Evolutionary conservation across 2,888 invertebrate species (phyloP), one percentile per base, ranked within the genome.

Genomic region (Orchesellides sinensis): DNA sequence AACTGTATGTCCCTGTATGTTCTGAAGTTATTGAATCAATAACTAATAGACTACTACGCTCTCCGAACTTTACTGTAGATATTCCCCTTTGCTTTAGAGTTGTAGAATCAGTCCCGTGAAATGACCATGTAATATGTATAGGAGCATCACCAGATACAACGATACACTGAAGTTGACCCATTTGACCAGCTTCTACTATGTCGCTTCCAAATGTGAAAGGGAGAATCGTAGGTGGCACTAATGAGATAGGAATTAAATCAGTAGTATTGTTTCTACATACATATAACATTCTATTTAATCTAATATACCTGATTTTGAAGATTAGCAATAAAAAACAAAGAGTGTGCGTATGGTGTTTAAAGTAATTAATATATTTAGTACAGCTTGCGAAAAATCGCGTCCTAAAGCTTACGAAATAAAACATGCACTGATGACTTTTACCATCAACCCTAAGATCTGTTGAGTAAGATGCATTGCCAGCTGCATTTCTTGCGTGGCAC

Each of bases 141-240:
- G 96, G 96, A 88, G 93, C 92, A 90, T 96, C 96, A 83, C 96
- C 95, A 90, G 95, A 94, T 89, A 92, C 92, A 85, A 93, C 92
- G 87, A 93, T 92, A 90, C 95, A 95, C 84, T 93, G 92, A 75
- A 94, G 92, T 49, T 94, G 93, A 45, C 94, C 93, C 91, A 93
- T 93, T 88, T 95, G 94, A 68, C 94, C 94, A 89, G 94, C 94
- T 89, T 95, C 94, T n/a, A 94, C 93, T 73, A 94, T 92, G 88
- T 93, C 93, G 70, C 93, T 93, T 84, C 93, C 93, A 89, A 94
- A 93, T 88, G 92, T 92, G 89, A 94, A 94, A 87, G 93, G 93
- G 63, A 89, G 89, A 87, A 91, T 90, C 86, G 90, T 89, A 66
- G 91, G 91, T 74, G 89, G 89, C 87, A 90, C 91, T 91, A 87